Evolutionary conservation across 1,140 invertebrate species (phyloP).

Genomic region (Trachymyrmex cornetzi): DNA sequence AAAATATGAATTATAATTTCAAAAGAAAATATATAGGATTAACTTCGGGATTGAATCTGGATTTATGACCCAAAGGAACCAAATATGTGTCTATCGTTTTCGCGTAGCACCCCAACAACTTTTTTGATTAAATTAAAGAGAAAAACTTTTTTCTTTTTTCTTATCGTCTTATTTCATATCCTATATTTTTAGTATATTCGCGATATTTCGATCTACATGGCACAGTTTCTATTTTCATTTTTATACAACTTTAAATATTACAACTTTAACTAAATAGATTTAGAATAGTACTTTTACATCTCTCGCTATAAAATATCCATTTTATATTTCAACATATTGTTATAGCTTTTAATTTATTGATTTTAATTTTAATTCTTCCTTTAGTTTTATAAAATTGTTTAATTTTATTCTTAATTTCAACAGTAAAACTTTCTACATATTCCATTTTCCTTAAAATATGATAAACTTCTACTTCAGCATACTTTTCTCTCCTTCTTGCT

Average conservation of each 20-base stretch:
- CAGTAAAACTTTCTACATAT: not conserved
- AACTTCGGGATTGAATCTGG: too few species aligned
- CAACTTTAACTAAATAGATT: not conserved
- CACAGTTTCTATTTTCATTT: not conserved
- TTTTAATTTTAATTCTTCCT: not conserved
- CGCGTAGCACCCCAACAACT: too few species aligned
- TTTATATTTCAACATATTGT: not conserved
- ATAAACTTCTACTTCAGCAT: not conserved
- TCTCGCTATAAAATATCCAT: not conserved
- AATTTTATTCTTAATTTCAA: not conserved
- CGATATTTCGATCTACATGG: not conserved
- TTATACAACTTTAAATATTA: not conserved
- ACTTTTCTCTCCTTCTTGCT: not conserved
- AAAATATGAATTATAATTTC: too few species aligned
- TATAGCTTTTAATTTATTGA: not conserved
- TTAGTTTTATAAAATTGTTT: not conserved
- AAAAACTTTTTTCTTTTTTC: not conserved
- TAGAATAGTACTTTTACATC: too few species aligned
- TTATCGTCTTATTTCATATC: not conserved
- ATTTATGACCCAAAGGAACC: too few species aligned
- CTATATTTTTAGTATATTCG: not conserved
- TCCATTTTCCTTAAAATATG: constrained; percentile 26
- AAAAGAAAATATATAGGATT: too few species aligned
- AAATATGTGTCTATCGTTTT: too few species aligned
- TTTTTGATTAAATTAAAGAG: not conserved